Evolutionary conservation across 2,113 vertebrate genomes (phyloP).

Genomic region (Datnioides undecimradiatus): DNA sequence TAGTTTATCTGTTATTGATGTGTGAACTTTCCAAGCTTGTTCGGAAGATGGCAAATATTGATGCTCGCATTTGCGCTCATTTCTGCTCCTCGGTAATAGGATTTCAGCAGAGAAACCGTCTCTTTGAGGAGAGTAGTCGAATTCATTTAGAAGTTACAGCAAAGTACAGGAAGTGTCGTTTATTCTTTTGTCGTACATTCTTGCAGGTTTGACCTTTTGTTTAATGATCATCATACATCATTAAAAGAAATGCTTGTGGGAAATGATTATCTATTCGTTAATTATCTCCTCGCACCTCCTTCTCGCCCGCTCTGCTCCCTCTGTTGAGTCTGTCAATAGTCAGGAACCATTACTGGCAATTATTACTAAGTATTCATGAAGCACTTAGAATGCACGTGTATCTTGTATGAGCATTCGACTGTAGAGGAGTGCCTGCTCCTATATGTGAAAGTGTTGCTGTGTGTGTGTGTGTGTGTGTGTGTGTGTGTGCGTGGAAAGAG

Average conservation of each 20-base stretch:
- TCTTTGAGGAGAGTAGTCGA: neutral
- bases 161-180: neutral
- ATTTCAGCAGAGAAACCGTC: constrained; percentile 36
- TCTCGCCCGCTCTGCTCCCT: neutral
- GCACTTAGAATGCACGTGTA: constrained; percentile 26
- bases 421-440: neutral
- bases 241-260: constrained; percentile 35
- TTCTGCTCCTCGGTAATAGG: neutral
- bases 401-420: neutral
- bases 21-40: constrained; percentile 27
- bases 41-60: constrained; percentile 34
- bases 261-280: constrained; percentile 48
- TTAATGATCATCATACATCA: constrained; percentile 44
- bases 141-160: constrained; percentile 25
- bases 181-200: constrained; percentile 6
- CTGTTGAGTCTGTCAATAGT: constrained; percentile 26
- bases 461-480: no score
- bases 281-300: constrained; percentile 42
- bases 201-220: constrained; percentile 38
- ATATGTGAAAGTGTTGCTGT: neutral
- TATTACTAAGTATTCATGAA: constrained; percentile 38
- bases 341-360: constrained; percentile 21
- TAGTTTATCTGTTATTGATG: constrained; percentile 21
- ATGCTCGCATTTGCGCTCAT: neutral
- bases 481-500: neutral